Conservation (phyloP, 2,888 invertebrate genomes). For the Cinara cedri region DNA sequence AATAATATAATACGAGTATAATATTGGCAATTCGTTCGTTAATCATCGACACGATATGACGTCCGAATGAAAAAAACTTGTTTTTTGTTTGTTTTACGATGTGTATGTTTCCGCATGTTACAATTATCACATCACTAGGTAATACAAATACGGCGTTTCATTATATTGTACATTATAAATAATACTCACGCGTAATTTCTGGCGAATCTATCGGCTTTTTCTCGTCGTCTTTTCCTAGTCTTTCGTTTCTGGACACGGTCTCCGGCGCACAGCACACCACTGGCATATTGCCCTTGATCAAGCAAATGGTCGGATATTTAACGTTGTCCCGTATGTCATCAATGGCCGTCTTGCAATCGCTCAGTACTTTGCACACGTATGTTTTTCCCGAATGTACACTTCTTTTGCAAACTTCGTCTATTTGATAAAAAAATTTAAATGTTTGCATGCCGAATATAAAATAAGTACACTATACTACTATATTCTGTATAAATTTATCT, state of each 20-base stretch:
- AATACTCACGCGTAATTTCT: slow-evolving; percentile 28
- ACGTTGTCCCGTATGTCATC: slow-evolving; percentile 44
- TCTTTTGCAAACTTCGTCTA: slow-evolving; percentile 46
- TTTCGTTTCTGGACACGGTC: slow-evolving; percentile 8
- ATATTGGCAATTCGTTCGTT: background rate
- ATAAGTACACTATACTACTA: too few species aligned
- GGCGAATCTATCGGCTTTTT: background rate
- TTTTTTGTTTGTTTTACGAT: background rate
- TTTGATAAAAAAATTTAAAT: background rate
- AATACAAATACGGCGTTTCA: too few species aligned
- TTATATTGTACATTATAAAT: background rate
- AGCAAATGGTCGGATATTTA: slow-evolving; percentile 41
- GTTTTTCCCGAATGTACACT: background rate
- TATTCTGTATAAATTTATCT: too few species aligned
- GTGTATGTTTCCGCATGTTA: background rate
- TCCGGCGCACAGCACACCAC: slow-evolving; percentile 48
- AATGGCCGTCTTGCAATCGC: slow-evolving; percentile 45
- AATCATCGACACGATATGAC: background rate
- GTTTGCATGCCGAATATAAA: too few species aligned
- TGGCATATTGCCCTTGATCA: slow-evolving; percentile 46
- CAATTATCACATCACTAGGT: background rate
- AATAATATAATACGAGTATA: background rate
- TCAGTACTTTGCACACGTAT: slow-evolving; percentile 20
- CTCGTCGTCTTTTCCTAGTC: background rate
- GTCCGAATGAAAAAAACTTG: background rate